phyloP scores from a whole-genome alignment of 2,888 invertebrate species.

The Thecophora atra region DNA sequence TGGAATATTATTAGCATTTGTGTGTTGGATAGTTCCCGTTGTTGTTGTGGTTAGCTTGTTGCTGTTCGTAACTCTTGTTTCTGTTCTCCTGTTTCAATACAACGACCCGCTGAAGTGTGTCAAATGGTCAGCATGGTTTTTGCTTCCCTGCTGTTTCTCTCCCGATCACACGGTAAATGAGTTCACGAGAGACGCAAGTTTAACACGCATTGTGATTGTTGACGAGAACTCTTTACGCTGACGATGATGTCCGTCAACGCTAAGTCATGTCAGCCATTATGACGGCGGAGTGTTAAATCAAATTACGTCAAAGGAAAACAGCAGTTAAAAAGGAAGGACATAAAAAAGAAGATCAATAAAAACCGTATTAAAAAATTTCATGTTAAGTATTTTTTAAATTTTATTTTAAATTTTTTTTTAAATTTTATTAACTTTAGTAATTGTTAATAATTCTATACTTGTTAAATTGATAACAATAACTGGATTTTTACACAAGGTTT shows the following conservation, averaged over 20 bases:
- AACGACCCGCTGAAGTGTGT: constrained; percentile 1
- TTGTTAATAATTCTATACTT: no score
- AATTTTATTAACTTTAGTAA: no score
- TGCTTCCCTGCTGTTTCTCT: no score
- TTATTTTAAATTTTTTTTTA: no score
- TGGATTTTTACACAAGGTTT: neutral
- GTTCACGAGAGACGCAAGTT: neutral
- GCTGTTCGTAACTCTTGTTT: neutral
- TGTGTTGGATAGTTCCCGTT: neutral
- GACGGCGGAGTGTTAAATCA: no score
- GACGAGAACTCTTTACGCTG: neutral
- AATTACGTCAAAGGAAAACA: no score
- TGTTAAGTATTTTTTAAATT: no score
- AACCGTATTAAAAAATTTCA: neutral
- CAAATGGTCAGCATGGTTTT: neutral
- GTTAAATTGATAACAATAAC: no score
- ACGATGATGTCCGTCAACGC: neutral
- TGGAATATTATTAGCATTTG: neutral
- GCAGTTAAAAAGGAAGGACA: no score
- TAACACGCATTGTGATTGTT: constrained; percentile 10
- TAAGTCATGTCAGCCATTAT: constrained; percentile 4
- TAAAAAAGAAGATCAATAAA: neutral
- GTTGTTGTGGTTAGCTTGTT: neutral
- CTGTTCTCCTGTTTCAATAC: neutral
- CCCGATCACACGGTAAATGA: neutral